Evolutionary conservation across 1,140 invertebrate genomes (phyloP).

Genomic region (Drosophila mojavensis): DNA sequence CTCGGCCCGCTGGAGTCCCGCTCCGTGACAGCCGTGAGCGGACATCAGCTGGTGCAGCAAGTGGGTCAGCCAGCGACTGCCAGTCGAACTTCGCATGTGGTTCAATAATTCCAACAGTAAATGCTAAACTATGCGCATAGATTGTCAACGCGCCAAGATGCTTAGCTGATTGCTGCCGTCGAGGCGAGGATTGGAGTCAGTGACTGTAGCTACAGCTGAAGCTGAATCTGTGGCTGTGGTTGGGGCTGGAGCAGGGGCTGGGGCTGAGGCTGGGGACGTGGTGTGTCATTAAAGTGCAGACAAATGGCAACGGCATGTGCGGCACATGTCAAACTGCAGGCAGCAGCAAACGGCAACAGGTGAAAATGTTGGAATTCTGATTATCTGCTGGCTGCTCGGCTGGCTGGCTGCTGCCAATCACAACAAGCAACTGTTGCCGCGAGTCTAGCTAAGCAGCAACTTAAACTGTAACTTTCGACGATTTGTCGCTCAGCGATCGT

Average conservation of each 20-base stretch:
- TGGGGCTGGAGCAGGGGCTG: slow-evolving; percentile 24
- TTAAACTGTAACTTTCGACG: slow-evolving; percentile 82
- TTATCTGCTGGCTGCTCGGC: slow-evolving; percentile 57
- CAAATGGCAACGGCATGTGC: slow-evolving; percentile 81
- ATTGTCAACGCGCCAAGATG: slow-evolving; percentile 65
- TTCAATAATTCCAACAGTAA: slow-evolving; percentile 65
- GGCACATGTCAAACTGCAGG: slow-evolving; percentile 74
- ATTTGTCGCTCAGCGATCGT: slow-evolving; percentile 70
- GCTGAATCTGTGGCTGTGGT: slow-evolving; percentile 32
- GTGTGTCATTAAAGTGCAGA: slow-evolving; percentile 82
- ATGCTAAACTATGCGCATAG: slow-evolving; percentile 72
- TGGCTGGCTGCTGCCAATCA: slow-evolving; percentile 37
- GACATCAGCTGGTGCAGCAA: slow-evolving; percentile 41
- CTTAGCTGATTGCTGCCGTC: slow-evolving; percentile 55
- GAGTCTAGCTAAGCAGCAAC: slow-evolving; percentile 45
- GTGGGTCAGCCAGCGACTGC: slow-evolving; percentile 49
- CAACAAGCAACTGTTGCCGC: slow-evolving; percentile 36
- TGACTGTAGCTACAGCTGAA: slow-evolving; percentile 19
- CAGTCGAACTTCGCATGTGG: slow-evolving; percentile 59
- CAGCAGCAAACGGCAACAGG: slow-evolving; percentile 76
- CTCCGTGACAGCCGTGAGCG: slow-evolving; percentile 11
- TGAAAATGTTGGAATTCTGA: slow-evolving; percentile 82
- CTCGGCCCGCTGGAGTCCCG: slow-evolving; percentile 1
- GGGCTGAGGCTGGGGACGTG: slow-evolving; percentile 47
- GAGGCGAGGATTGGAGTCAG: slow-evolving; percentile 53